Base-by-base conservation (phyloP, 2,888 invertebrate species). In the Agrenia bidenticulata region DNA sequence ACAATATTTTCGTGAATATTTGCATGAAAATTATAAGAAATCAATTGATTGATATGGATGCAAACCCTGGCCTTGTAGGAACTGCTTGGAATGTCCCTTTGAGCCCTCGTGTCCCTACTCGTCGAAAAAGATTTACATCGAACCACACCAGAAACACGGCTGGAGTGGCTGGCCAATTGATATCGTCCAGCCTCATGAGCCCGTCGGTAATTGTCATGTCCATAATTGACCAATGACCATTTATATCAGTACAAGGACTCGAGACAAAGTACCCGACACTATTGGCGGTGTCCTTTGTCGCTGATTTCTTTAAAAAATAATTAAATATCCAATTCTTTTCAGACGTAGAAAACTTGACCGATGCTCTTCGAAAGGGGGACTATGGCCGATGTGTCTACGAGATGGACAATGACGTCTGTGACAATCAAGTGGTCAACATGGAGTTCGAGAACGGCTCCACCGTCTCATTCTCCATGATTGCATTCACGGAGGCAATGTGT, bases 351-450 rank as follows among this genome's bases (percentile, higher is more conserved):
- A 75, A 70, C 53, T 61, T 75, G 41, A 75, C 71, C 1, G 70
- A 71, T 19, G 76, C 76, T 23, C 56, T 77, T 13, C 57, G 66
- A 13, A 69, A 55, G 24, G 71, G 74, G 17, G 79, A 80, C 2
- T 82, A 82, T 73, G 81, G 81, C 0, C 76, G 78, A 59, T 82
- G 81, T 77, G 82, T 81, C 0, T 82, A 82, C 68, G 79, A 80
- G 57, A 77, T 78, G 66, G 80, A 81, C 70, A 81, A 82, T 74
- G 80, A 82, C 75, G 81, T 82, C 9, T 78, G 80, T 69, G 80
- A 81, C 63, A 78, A 81, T 62, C 76, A 81, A 78, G 78, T 80
- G 11, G 81, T 81, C 1, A 81, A 79, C 64, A 77, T 81, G 77
- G 79, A 81, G 69, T 81, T 79, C 76, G 79, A 79, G 59, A 78